Base-by-base conservation (phyloP, 2,113 vertebrate genomes). In the Riparia riparia region DNA sequence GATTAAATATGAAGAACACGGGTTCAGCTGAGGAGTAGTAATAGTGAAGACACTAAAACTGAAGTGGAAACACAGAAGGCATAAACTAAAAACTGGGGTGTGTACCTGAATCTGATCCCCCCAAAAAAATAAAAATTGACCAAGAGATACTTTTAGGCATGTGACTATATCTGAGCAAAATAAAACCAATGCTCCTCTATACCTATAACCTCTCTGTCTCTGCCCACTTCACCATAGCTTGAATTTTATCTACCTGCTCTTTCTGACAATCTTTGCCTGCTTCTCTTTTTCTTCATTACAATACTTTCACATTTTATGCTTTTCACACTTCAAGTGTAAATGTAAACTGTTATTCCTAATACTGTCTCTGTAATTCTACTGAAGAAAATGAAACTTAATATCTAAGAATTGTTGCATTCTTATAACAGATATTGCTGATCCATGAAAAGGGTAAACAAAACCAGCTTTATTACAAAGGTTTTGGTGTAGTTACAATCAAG, bases 1-100 rank as follows among this genome's bases (percentile, higher is more conserved):
- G n/a, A 93, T 90, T 88, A 94, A 95, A 96, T 83, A 81, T 86
- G 79, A 83, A 85, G 32, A 82, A 77, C 42, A 57, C 41, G 53
- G 80, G 31, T 86, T 83, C 50, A 86, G 7, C 42, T 72, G 56
- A 78, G 45, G 14, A 74, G 14, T 26, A 79, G n/a, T 73, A 61
- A 65, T 12, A 72, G 15, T 28, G 34, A 82, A 69, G 84, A 89
- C 6, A 64, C 28, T 72, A 85, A 87, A 82, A 24, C 31, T 85
- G 69, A 89, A 82, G 32, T 42, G 37, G 58, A 87, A 90, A 80
- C 9, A 24, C 61, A 69, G 19, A 41, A 88, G 32, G 14, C 22
- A 65, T 71, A 87, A 79, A 68, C 26, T 64, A 24, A 85, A 89
- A 84, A 8, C 7, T 0, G 2, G 17, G 19, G 3, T 44, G 21